A percentile compares a stretch with the other conserved stretches of the same genome.
Evolutionary conservation across 2,797 vertebrate genomes (phyloP).

Genomic region (Hypotaenidia philippensis): DNA sequence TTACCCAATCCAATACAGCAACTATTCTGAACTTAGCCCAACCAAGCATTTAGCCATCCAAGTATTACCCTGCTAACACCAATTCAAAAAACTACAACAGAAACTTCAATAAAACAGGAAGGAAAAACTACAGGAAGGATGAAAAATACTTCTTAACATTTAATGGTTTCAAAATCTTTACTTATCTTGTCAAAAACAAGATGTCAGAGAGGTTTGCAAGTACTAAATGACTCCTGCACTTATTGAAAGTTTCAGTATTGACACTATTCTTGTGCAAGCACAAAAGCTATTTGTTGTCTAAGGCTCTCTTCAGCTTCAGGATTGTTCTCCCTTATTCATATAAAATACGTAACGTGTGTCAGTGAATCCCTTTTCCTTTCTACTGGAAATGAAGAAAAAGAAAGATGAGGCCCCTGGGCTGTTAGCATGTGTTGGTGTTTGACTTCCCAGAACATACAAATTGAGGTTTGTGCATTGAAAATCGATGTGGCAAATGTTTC

Average conservation of each 20-base stretch:
- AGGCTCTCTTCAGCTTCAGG: neutral
- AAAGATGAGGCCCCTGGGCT: neutral
- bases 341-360: accelerated
- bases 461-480: neutral
- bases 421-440: neutral
- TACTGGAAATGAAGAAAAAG: neutral
- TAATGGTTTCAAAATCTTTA: neutral
- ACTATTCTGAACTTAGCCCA: neutral
- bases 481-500: neutral
- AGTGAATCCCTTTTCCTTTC: neutral
- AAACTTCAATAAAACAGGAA: neutral
- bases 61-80: neutral
- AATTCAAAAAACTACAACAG: neutral
- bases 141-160: neutral
- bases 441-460: neutral
- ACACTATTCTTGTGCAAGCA: neutral
- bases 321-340: neutral
- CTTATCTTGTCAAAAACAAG: neutral
- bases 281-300: neutral
- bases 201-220: neutral
- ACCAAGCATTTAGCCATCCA: neutral
- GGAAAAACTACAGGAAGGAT: neutral
- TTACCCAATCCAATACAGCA: neutral
- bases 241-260: neutral
- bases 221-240: neutral